Evolutionary conservation across 2,888 invertebrate species (phyloP).

Genomic region (Microctonus brassicae): DNA sequence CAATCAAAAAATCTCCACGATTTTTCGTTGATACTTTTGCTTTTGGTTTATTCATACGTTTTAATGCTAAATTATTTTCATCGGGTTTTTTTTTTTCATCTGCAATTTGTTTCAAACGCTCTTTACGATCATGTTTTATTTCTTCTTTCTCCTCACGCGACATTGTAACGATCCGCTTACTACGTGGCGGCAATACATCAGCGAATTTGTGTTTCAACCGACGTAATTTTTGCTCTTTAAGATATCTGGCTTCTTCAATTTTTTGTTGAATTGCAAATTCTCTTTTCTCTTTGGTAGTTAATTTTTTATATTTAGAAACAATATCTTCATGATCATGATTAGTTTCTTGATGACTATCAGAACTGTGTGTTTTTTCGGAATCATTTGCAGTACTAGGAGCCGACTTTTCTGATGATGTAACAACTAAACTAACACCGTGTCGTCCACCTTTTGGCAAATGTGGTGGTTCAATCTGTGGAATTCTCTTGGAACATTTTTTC

Average conservation of each 20-base stretch:
- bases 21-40: slow-evolving; percentile 72
- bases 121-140: slow-evolving; percentile 70
- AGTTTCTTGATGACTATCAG: no score
- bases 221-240: slow-evolving; percentile 45
- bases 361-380: no score
- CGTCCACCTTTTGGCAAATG: slow-evolving; percentile 41
- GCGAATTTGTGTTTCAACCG: slow-evolving; percentile 46
- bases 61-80: slow-evolving; percentile 40
- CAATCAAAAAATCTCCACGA: slow-evolving; percentile 72
- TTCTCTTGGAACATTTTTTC: slow-evolving; percentile 28
- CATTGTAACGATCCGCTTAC: slow-evolving; percentile 28
- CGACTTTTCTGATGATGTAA: slow-evolving; percentile 22
- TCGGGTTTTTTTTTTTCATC: slow-evolving; percentile 58
- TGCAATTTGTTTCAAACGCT: slow-evolving; percentile 72
- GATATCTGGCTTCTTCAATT: slow-evolving; percentile 33
- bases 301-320: slow-evolving; percentile 10
- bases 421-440: slow-evolving; percentile 35
- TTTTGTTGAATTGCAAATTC: slow-evolving; percentile 32
- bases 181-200: slow-evolving; percentile 37
- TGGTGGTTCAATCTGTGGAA: slow-evolving; percentile 53
- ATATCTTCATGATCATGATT: background rate
- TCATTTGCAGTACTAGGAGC: background rate
- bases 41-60: slow-evolving; percentile 51
- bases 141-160: slow-evolving; percentile 50
- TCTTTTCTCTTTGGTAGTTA: slow-evolving; percentile 36